Conservation (phyloP, 2,113 vertebrate genomes). For the Suricata suricatta region DNA sequence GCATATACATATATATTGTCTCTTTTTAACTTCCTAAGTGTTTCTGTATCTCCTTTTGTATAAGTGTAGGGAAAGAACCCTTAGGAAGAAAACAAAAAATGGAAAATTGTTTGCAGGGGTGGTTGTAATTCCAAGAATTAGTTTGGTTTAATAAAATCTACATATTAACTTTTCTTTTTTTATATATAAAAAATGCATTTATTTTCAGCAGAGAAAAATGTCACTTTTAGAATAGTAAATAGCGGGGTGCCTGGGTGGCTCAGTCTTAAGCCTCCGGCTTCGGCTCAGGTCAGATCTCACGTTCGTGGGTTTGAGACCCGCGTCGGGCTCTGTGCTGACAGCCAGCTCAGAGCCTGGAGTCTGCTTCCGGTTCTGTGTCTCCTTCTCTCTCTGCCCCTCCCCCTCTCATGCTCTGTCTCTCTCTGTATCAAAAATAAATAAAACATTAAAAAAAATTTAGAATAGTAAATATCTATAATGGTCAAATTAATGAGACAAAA, state of each 20-base stretch:
- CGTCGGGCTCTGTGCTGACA: too few relatives aligned
- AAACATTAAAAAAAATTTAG: too few relatives aligned
- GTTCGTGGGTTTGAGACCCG: too few relatives aligned
- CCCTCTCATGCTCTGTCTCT: too few relatives aligned
- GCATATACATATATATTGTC: not conserved
- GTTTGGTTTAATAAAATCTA: slow-evolving; percentile 36
- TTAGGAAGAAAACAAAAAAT: slow-evolving; percentile 12
- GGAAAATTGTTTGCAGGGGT: not conserved
- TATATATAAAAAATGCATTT: not conserved
- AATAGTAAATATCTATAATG: slow-evolving; percentile 26
- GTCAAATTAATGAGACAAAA: not conserved
- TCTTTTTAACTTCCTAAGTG: not conserved
- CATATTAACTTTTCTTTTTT: not conserved
- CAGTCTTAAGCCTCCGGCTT: too few relatives aligned
- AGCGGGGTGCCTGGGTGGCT: too few relatives aligned
- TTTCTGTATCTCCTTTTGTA: not conserved
- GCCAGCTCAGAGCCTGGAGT: too few relatives aligned
- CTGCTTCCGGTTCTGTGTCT: too few relatives aligned
- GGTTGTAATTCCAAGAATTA: not conserved
- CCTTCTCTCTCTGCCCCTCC: too few relatives aligned
- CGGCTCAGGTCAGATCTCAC: too few relatives aligned
- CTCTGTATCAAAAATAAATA: too few relatives aligned
- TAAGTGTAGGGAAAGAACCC: not conserved
- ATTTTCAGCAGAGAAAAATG: slow-evolving; percentile 2
- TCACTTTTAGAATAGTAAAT: slow-evolving; percentile 33